phyloP scores from a whole-genome alignment of 2,113 vertebrate genomes.

The Engystomops pustulosus region DNA sequence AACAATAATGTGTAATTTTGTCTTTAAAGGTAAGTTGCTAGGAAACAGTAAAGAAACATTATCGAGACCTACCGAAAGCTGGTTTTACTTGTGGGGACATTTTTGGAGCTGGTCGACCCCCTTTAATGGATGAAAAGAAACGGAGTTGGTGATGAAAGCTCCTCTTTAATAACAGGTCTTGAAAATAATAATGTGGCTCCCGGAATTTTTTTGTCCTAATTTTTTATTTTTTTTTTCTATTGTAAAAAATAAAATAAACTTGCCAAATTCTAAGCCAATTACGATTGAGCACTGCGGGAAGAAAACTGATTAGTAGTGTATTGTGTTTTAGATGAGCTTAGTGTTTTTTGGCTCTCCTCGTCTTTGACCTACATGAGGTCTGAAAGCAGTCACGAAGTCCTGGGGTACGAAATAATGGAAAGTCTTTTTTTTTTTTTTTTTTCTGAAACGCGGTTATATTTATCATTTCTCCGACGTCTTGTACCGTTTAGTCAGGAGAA shows the following conservation, averaged over 20 bases:
- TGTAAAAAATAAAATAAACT: slow-evolving; percentile 31
- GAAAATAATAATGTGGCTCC: too few species aligned
- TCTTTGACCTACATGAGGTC: slow-evolving; percentile 58
- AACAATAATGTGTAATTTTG: too few species aligned
- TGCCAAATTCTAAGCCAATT: slow-evolving; percentile 22
- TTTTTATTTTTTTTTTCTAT: slow-evolving; percentile 29
- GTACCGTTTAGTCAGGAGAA: slow-evolving; percentile 38
- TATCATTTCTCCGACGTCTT: slow-evolving; percentile 42
- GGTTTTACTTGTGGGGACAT: too few species aligned
- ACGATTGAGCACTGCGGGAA: slow-evolving; percentile 9
- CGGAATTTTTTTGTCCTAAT: background rate
- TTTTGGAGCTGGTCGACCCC: too few species aligned
- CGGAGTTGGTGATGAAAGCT: too few species aligned
- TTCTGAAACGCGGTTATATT: slow-evolving; percentile 52
- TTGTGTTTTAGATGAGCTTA: slow-evolving; percentile 55
- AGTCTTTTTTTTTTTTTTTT: background rate
- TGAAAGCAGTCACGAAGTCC: slow-evolving; percentile 57
- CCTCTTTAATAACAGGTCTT: too few species aligned
- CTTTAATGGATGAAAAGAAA: too few species aligned
- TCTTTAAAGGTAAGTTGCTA: too few species aligned
- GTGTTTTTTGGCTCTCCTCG: slow-evolving; percentile 53
- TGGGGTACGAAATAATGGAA: slow-evolving; percentile 53
- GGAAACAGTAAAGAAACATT: too few species aligned
- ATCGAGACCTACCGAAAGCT: too few species aligned
- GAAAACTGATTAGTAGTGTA: slow-evolving; percentile 52